Evolutionary conservation across 2,888 invertebrate species (phyloP), one percentile per base, ranked within the genome.

Genomic region (Beris chalybata): DNA sequence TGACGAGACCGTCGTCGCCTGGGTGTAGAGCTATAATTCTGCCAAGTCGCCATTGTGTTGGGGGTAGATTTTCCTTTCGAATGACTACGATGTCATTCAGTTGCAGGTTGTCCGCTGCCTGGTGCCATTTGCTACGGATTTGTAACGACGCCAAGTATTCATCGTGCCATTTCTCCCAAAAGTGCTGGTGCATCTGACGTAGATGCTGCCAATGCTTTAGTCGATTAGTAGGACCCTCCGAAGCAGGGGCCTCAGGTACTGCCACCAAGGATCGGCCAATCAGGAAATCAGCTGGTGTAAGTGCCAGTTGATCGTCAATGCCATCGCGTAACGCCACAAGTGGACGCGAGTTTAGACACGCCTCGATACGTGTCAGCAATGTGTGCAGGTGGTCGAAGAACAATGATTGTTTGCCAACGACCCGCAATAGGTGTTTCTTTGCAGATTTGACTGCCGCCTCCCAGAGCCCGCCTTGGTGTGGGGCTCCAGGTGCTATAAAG

Each of bases 401-500:
- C 3, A 22, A 22, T 22, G 22, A 22, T 22, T 22, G 3, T 3
- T 22, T 64, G 5, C 73, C 73, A 11, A 74, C 56, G 4, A 72
- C 65, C 29, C 72, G 65, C n/a, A 67, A 65, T 9, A 76, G 58
- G 54, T 74, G 75, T 59, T 66, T 67, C 65, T 76, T 77, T 11
- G 72, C 68, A 0, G 71, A 71, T 74, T 75, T 3, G 75, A 45
- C 4, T 75, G 75, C 5, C 75, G 22, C 22, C 22, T 22, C 22
- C 22, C 22, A 22, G 22, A 22, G 22, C 22, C 22, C 22, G 22
- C 22, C 74, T 57, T 73, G 73, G 65, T 76, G 74, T 1, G 75
- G 73, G n/a, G 74, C 67, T 11, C 57, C 48, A 6, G 75, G 73
- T 4, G 75, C 74, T 44, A 71, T 74, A 48, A 76, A 78, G 38